Base-by-base conservation (phyloP, 2,888 invertebrate genomes). In the Ochropleura leucogaster region DNA sequence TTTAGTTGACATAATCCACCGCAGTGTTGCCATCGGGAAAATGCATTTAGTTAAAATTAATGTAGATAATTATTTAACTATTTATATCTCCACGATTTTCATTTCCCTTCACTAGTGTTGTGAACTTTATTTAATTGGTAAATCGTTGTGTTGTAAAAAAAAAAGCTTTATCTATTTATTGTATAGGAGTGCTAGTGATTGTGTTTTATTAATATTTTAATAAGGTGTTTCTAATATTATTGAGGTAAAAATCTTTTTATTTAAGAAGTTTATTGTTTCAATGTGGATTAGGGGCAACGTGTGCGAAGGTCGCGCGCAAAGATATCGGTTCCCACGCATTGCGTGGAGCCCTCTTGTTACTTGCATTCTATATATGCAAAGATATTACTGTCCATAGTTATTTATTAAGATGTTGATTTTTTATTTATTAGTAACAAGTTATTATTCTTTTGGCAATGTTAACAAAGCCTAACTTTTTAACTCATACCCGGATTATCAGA, bases 131-230 rank as follows among this genome's bases (percentile, higher is more conserved):
- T 81, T 68, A 66, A 72, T 78, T 72, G 72, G 64, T 74, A 42
- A 68, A 80, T 79, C 46, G 51, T 64, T 83, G 73, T 85, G 77
- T 82, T 85, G 81, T 85, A 72, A 64, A 71, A 64, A 71, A 64
- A 71, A 73, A 64, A 77, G 65, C 77, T 74, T 85, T 81, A 77
- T 75, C 47, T 85, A 72, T 79, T 80, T 77, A 75, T 72, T 81
- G 30, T 75, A n/a, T 69, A 68, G 65, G 66, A 69, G 69, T 72
- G 71, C 73, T 72, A 72, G 73, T 77, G 62, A 76, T 78, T 77
- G 72, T 77, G 72, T 80, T 85, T 80, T 69, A 76, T 75, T 79
- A 63, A 75, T 73, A 72, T 69, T 60, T 69, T 44, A 65, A 12
- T 69, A 62, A 72, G 47, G 47, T 53, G 7, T 55, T 82, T 68